A percentile compares a stretch with the other conserved stretches of the same genome.
These are phyloP conservation scores for Sebastes taczanowskii DNA, from an alignment of 2,797 vertebrate genomes.

Conservation along the genomic window DNA sequence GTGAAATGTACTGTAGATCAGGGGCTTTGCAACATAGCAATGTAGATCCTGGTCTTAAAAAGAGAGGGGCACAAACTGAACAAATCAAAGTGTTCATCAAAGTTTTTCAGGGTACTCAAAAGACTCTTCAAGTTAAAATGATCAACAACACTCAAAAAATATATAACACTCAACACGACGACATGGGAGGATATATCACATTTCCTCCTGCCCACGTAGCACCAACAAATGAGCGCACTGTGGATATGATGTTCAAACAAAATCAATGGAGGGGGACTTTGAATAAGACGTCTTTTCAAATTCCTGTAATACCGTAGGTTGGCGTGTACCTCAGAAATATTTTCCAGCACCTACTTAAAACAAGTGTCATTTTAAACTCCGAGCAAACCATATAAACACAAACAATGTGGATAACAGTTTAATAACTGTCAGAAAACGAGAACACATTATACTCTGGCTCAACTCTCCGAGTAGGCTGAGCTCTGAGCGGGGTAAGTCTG, in stretches of 20 bases:
- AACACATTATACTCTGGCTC: slow-evolving; percentile 40
- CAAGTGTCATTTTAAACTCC: slow-evolving; percentile 25
- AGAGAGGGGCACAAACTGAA: slow-evolving; percentile 20
- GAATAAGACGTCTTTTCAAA: slow-evolving; percentile 21
- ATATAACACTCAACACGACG: neutral
- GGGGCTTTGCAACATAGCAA: neutral
- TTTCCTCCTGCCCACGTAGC: slow-evolving; percentile 35
- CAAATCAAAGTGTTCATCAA: slow-evolving; percentile 17
- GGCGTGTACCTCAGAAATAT: slow-evolving; percentile 17
- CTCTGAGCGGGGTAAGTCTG: slow-evolving; percentile 27
- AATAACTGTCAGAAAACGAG: slow-evolving; percentile 40
- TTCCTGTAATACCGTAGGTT: neutral
- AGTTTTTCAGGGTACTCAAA: neutral
- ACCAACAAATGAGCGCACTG: slow-evolving; percentile 18
- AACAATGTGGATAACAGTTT: slow-evolving; percentile 27
- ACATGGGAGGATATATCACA: slow-evolving; percentile 15
- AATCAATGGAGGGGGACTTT: slow-evolving; percentile 15
- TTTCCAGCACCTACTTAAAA: slow-evolving; percentile 34
- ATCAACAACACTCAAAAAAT: neutral
- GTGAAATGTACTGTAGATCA: slow-evolving; percentile 20
- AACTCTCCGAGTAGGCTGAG: slow-evolving; percentile 33
- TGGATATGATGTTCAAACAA: slow-evolving; percentile 19
- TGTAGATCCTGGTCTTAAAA: slow-evolving; percentile 27
- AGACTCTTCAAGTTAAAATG: neutral
- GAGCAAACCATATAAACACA: slow-evolving; percentile 29